Evolutionary conservation across 2,113 vertebrate genomes (phyloP).

Genomic region (Benitochromis conjunctus): DNA sequence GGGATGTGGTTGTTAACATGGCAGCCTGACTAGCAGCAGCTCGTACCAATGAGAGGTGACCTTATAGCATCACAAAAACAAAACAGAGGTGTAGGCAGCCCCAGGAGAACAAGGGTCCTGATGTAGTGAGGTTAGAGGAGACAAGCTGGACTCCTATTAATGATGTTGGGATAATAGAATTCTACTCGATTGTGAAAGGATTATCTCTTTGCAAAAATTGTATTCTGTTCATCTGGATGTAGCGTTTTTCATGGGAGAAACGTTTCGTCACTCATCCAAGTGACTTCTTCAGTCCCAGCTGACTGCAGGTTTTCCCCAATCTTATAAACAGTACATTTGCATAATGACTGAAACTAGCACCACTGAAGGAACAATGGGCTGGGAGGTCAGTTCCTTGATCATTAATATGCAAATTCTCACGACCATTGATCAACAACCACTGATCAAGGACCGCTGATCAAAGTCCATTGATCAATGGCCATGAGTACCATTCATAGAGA

Average conservation of each 20-base stretch:
- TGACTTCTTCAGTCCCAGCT: background rate
- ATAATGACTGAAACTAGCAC: background rate
- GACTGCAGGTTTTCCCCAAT: too few species aligned
- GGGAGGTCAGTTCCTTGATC: background rate
- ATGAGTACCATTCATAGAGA: too few species aligned
- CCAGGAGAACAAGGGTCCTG: background rate
- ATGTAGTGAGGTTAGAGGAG: background rate
- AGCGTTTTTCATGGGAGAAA: background rate
- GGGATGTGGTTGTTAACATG: constrained; percentile 25
- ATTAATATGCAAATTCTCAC: background rate
- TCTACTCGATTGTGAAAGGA: background rate
- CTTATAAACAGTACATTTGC: too few species aligned
- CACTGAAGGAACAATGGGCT: background rate
- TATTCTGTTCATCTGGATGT: background rate
- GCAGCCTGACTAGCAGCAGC: constrained; percentile 10
- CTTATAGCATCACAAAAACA: background rate
- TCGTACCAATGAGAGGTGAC: constrained; percentile 23
- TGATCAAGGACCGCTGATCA: background rate
- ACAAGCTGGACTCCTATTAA: background rate
- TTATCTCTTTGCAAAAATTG: background rate
- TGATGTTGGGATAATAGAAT: background rate
- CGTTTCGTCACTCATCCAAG: accelerated
- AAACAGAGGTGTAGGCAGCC: background rate
- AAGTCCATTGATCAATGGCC: too few species aligned
- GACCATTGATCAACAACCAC: background rate